Base-by-base conservation (phyloP, 2,888 invertebrate genomes). In the Caenorhabditis angaria region DNA sequence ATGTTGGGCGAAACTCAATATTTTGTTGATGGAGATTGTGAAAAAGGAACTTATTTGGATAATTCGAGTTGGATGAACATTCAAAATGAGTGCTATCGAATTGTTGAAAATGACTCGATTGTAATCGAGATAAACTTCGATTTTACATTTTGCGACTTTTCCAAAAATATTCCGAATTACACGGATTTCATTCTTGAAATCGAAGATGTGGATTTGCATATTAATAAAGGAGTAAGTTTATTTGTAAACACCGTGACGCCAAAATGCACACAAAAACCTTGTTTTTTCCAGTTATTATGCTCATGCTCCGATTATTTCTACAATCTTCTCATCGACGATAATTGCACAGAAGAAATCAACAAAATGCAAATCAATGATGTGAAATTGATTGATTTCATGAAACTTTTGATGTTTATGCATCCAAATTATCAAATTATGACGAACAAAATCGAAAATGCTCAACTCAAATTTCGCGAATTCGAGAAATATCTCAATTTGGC, bases 191-290 rank as follows among this genome's bases (percentile, higher is more conserved):
- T 41, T 14, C 41, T 41, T 18, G 18, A 41, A 41, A 18, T 41
- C 3, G 41, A 41, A 41, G 14, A 41, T 12, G 18, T 14, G 10
- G 41, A 41, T 12, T 12, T 41, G 6, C 41, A 41, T 41, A 3
- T 12, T 18, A 41, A 41, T 3, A 41, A 41, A 41, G 41, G 18
- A 18, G 41, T 41, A 41, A 12, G 6, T 18, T 47, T 56, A 61
- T 6, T 29, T 58, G 62, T 63, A 3, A 60, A 48, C 32, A 56
- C 68, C 1, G 32, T 63, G 10, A n/a, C 48, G 3, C 25, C 60
- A 22, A 59, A 62, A 0, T 41, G 35, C 63, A 8, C 28, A 59
- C n/a, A n/a, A n/a, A n/a, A n/a, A n/a, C n/a, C n/a, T n/a, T n/a
- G n/a, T n/a, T n/a, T n/a, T n/a, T n/a, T 41, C 18, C 41, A 41